Percentiles rank a stretch among this genome's conserved stretches.
Conservation (phyloP, 2,797 vertebrate genomes). For the Poecilia velifera region DNA sequence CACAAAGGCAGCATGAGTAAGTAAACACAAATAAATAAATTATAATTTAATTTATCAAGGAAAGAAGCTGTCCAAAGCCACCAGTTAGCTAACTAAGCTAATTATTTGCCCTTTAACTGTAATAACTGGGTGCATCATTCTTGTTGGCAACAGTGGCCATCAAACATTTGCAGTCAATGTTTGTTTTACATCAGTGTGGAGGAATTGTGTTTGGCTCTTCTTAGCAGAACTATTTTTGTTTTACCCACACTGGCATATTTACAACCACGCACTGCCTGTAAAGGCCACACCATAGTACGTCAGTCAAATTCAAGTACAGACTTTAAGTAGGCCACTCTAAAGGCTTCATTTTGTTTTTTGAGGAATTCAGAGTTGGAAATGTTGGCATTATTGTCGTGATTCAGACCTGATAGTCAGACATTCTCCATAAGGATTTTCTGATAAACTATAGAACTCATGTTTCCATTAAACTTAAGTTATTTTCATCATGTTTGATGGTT, state of each 20-base stretch:
- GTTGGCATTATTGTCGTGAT: background rate
- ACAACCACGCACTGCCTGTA: fast-evolving
- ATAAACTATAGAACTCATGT: background rate
- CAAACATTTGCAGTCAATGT: background rate
- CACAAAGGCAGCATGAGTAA: background rate
- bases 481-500: background rate
- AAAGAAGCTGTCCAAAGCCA: background rate
- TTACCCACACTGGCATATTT: background rate
- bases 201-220: background rate
- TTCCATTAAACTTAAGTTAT: background rate
- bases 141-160: background rate
- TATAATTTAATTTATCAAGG: background rate
- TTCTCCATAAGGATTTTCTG: background rate
- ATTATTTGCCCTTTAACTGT: background rate
- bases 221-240: background rate
- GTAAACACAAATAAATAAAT: background rate
- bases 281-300: background rate
- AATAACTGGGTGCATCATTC: background rate
- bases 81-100: background rate
- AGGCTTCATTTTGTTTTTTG: background rate
- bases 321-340: background rate
- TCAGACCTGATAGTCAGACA: background rate
- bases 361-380: background rate
- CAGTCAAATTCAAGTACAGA: background rate
- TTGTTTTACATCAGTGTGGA: background rate